Conservation (phyloP, 2,888 invertebrate genomes). For the Metalampra italica region DNA sequence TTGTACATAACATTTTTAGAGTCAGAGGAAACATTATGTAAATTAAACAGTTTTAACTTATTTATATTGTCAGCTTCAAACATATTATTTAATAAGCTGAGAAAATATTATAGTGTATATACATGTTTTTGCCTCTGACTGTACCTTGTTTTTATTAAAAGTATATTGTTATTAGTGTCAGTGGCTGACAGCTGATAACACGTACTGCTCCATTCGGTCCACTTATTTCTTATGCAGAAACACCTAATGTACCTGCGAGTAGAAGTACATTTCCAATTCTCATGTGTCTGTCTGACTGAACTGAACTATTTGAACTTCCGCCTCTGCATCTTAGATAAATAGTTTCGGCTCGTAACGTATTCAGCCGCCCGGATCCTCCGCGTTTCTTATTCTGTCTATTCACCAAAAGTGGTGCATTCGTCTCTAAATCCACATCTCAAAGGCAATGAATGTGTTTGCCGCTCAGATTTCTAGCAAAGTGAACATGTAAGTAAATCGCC, state of each 20-base stretch:
- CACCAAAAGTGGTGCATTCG: conserved; percentile 12
- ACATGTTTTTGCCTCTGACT: too few relatives aligned
- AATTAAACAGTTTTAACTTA: too few relatives aligned
- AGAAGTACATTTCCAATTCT: too few relatives aligned
- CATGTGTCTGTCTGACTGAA: too few relatives aligned
- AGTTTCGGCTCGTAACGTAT: conserved; percentile 14
- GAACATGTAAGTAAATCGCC: conserved; percentile 12
- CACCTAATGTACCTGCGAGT: too few relatives aligned
- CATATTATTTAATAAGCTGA: too few relatives aligned
- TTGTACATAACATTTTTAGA: not conserved
- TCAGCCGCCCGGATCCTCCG: conserved; percentile 12
- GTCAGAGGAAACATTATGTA: not conserved
- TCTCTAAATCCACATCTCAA: conserved; percentile 15
- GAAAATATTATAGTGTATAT: too few relatives aligned
- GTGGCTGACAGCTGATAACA: too few relatives aligned
- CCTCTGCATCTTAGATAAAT: conserved; percentile 8
- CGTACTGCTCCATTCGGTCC: too few relatives aligned
- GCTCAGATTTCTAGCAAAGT: conserved; percentile 13
- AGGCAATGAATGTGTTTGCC: conserved; percentile 13
- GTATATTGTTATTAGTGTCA: too few relatives aligned
- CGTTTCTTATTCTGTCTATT: conserved; percentile 19
- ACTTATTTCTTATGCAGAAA: too few relatives aligned
- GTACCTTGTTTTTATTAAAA: not conserved
- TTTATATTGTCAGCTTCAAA: too few relatives aligned
- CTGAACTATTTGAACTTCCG: conserved; percentile 9